These are phyloP conservation scores for Chrysochloris asiatica DNA, from an alignment of 2,113 vertebrate species.

Conservation along the genomic window DNA sequence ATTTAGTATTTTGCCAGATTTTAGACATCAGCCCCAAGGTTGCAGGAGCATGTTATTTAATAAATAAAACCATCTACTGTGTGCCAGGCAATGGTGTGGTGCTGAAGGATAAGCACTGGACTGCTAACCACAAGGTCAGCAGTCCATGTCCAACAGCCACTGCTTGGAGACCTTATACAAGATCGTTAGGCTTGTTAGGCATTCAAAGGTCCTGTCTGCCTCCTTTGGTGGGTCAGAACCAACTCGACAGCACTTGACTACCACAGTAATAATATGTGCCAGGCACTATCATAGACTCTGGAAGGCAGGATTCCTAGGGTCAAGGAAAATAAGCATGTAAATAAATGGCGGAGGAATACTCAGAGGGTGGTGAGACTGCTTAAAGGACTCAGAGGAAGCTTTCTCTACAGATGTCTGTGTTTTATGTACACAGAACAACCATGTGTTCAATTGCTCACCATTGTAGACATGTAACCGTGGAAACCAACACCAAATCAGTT, in stretches of 20 bases:
- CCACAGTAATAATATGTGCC: background rate
- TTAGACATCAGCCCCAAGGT: background rate
- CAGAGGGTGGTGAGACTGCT: background rate
- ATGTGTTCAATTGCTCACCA: background rate
- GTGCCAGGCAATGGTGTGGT: too few relatives aligned
- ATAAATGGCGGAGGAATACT: background rate
- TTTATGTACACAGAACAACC: background rate
- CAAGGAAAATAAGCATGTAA: background rate
- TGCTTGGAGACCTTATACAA: too few relatives aligned
- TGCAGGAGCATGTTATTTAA: background rate
- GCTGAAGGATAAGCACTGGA: too few relatives aligned
- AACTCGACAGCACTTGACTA: too few relatives aligned
- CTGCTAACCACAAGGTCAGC: too few relatives aligned
- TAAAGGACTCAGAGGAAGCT: background rate
- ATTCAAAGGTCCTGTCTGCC: too few relatives aligned
- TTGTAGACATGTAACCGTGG: background rate
- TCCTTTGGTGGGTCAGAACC: too few relatives aligned
- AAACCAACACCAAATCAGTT: too few relatives aligned
- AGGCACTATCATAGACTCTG: background rate
- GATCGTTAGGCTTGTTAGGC: too few relatives aligned
- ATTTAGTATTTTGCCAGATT: background rate
- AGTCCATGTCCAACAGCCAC: too few relatives aligned
- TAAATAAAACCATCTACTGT: background rate
- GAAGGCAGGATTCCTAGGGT: background rate
- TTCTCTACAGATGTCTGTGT: background rate